Percentiles rank a stretch among this genome's conserved stretches.
Conservation (phyloP, 2,888 invertebrate species). For the Dinocampus coccinellae region DNA sequence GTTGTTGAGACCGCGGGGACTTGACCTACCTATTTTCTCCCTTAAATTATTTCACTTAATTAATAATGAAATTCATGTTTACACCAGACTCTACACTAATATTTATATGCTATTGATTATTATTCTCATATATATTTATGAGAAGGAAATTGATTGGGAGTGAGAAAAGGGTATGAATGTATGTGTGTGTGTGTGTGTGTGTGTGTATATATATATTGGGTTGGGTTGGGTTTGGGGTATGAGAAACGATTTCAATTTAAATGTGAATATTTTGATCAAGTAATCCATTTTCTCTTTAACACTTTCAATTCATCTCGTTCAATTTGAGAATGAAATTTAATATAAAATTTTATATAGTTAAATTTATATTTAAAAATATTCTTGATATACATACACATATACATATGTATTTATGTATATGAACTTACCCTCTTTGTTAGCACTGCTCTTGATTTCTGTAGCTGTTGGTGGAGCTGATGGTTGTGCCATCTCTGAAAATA, state of each 20-base stretch:
- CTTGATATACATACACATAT: too few relatives aligned
- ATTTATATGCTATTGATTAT: background rate
- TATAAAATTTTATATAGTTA: background rate
- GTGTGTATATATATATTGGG: too few relatives aligned
- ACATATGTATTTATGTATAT: too few relatives aligned
- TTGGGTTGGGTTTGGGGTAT: too few relatives aligned
- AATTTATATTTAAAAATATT: background rate
- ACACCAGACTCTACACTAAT: constrained; percentile 19
- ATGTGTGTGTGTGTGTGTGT: too few relatives aligned
- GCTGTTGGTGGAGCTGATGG: constrained; percentile 88
- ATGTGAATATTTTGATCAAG: too few relatives aligned
- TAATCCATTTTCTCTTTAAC: too few relatives aligned
- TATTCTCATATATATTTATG: background rate
- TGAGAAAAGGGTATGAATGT: too few relatives aligned
- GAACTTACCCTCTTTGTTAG: constrained; percentile 82
- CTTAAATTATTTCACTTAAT: constrained; percentile 51
- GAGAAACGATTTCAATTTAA: too few relatives aligned
- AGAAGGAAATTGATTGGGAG: too few relatives aligned
- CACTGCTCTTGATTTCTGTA: constrained; percentile 82
- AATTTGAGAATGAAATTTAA: too few relatives aligned
- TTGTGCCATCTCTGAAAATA: constrained; percentile 85
- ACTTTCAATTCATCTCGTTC: too few relatives aligned
- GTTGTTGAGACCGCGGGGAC: constrained; percentile 56
- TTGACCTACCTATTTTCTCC: constrained; percentile 57
- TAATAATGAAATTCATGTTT: constrained; percentile 37